Conservation (phyloP, 2,113 vertebrate species). For the Lanius ludovicianus region DNA sequence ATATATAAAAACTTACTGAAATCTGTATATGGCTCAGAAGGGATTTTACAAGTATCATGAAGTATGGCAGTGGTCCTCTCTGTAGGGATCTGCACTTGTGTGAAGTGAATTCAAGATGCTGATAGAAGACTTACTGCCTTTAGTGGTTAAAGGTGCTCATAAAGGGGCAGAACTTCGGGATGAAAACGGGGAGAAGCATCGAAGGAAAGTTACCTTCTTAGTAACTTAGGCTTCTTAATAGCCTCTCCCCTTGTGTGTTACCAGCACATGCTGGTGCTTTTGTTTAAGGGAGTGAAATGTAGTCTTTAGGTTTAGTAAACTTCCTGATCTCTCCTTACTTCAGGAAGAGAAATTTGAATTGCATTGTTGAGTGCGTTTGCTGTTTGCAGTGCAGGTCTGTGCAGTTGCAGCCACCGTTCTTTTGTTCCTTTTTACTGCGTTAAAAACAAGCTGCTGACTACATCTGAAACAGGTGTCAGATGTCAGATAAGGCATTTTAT, state of each 20-base stretch:
- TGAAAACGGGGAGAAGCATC: neutral
- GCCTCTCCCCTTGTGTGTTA: neutral
- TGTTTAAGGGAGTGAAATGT: neutral
- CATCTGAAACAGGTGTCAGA: neutral
- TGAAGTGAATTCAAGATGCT: neutral
- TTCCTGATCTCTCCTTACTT: neutral
- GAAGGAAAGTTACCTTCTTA: neutral
- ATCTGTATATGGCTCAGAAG: neutral
- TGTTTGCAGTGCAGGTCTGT: neutral
- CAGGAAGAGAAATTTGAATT: neutral
- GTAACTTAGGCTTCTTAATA: neutral
- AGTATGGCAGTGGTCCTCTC: neutral
- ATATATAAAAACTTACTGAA: neutral
- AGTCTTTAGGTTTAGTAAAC: neutral
- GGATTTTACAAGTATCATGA: neutral
- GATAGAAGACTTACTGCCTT: neutral
- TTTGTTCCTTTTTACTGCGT: neutral
- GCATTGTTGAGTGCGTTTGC: neutral
- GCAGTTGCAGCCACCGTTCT: neutral
- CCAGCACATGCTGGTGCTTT: neutral
- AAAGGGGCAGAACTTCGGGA: neutral
- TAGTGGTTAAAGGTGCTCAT: neutral
- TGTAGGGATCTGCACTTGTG: neutral
- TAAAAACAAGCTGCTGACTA: neutral
- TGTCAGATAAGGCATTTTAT: neutral